A percentile compares a stretch with the other conserved stretches of the same genome.
These are phyloP conservation scores for Bradypodion pumilum DNA, from an alignment of 2,797 vertebrate species.

Conservation along the genomic window DNA sequence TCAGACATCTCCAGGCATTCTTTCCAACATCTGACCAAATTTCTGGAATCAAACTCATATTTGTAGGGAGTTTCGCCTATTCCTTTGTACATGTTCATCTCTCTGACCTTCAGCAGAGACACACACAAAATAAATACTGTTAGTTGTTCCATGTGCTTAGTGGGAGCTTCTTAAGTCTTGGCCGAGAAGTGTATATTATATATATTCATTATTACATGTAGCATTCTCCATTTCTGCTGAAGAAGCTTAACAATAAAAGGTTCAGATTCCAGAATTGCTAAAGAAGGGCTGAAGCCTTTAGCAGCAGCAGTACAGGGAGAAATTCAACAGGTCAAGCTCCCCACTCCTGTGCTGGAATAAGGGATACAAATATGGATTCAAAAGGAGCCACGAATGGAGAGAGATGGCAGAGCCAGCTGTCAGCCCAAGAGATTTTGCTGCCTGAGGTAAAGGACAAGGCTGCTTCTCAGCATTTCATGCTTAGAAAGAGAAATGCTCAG, in stretches of 20 bases:
- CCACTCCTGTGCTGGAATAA: background rate
- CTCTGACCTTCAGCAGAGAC: conserved; percentile 75
- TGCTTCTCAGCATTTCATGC: too few species aligned
- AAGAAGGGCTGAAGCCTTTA: background rate
- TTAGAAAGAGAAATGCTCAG: background rate
- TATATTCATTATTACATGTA: background rate
- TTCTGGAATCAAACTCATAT: conserved; percentile 78
- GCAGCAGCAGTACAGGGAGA: background rate
- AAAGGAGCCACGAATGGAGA: background rate
- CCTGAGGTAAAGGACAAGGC: background rate
- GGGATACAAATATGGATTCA: background rate
- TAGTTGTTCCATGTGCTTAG: background rate
- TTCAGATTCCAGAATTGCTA: background rate
- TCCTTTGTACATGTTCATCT: conserved; percentile 85
- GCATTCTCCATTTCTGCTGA: background rate
- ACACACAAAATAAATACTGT: background rate
- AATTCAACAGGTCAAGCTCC: background rate
- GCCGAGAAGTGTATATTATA: background rate
- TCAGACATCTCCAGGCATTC: conserved; percentile 79
- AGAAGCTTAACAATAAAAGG: background rate
- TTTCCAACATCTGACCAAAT: conserved; percentile 81
- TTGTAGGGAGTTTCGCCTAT: conserved; percentile 79
- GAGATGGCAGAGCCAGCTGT: background rate
- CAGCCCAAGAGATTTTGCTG: background rate
- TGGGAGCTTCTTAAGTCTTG: background rate